Evolutionary conservation across 2,113 vertebrate species (phyloP).

Genomic region (Turnix velox): DNA sequence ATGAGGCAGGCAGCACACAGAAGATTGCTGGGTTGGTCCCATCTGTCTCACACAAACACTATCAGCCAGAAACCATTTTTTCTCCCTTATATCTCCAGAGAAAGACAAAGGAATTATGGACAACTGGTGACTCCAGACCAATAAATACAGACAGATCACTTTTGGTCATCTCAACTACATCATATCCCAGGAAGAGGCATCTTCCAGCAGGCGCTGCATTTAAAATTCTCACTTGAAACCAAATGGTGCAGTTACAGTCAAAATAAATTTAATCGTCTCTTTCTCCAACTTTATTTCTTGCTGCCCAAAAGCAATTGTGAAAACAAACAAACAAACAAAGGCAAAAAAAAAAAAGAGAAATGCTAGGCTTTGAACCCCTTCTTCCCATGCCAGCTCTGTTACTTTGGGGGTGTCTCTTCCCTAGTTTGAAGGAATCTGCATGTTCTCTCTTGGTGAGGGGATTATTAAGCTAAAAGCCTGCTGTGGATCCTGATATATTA

Average conservation of each 20-base stretch:
- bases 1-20: background rate
- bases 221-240: background rate
- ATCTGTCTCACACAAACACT: background rate
- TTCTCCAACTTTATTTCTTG: background rate
- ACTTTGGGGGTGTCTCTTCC: background rate
- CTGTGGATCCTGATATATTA: background rate
- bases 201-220: background rate
- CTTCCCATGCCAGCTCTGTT: background rate
- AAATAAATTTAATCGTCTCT: background rate
- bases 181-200: fast-evolving
- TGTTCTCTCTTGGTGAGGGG: background rate
- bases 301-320: background rate
- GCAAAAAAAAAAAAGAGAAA: background rate
- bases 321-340: no score
- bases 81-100: background rate
- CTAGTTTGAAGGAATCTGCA: background rate
- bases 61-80: background rate
- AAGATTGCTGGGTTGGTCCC: background rate
- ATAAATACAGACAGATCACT: background rate
- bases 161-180: background rate
- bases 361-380: background rate
- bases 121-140: background rate
- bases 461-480: background rate
- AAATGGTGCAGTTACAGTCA: background rate
- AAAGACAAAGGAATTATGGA: background rate